A percentile compares a stretch with the other conserved stretches of the same genome.
Evolutionary conservation across 1,140 invertebrate genomes (phyloP).

Genomic region (Phenacoccus solenopsis): DNA sequence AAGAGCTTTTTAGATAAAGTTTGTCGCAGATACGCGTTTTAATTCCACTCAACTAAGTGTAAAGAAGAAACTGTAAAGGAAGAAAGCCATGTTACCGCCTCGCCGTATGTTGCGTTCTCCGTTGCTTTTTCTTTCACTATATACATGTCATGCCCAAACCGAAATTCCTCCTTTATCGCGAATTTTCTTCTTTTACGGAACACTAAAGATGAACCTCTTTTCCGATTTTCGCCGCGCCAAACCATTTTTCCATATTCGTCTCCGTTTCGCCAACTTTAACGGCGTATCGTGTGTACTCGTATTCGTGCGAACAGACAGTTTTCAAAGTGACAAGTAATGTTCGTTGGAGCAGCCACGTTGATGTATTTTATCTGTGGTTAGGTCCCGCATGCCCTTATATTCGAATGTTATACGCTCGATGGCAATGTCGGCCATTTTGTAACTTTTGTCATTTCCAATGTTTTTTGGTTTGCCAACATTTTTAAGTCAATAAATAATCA

Average conservation of each 20-base stretch:
- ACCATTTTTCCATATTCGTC: not conserved
- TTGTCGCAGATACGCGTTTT: slow-evolving; percentile 13
- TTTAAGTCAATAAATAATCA: too few species aligned
- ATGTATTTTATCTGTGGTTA: too few species aligned
- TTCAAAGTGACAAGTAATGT: not conserved
- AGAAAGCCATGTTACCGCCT: not conserved
- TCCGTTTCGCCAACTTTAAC: not conserved
- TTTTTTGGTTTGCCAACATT: too few species aligned
- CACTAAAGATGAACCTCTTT: slow-evolving; percentile 1
- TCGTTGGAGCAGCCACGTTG: too few species aligned
- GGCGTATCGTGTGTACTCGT: not conserved
- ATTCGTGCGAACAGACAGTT: not conserved
- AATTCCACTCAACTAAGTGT: slow-evolving; percentile 10
- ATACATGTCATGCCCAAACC: not conserved
- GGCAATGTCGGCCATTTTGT: too few species aligned
- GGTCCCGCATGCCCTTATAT: too few species aligned
- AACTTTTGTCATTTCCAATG: too few species aligned
- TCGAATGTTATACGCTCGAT: too few species aligned
- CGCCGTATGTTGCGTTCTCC: slow-evolving; percentile 8
- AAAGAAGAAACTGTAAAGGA: slow-evolving; percentile 12
- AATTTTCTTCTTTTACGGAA: not conserved
- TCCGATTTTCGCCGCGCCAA: not conserved
- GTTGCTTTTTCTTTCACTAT: not conserved
- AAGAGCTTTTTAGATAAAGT: slow-evolving; percentile 10
- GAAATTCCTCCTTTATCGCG: not conserved